Evolutionary conservation across 2,888 invertebrate species (phyloP).

Genomic region (Plagodis pulveraria): DNA sequence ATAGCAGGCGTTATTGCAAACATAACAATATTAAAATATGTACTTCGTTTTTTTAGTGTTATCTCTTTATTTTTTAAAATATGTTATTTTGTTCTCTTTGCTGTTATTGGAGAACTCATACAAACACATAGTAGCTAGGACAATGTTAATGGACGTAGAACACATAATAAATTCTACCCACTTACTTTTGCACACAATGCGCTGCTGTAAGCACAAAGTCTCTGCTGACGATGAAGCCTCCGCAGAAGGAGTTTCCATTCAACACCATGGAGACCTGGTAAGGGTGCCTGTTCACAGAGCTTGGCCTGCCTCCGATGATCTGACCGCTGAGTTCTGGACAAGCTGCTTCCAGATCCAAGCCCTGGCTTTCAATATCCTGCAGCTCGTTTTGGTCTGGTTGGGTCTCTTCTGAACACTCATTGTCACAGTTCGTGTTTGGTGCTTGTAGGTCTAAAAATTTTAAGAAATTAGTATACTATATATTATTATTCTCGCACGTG

Average conservation of each 20-base stretch:
- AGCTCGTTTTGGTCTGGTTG: slow-evolving; percentile 29
- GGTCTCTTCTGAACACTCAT: slow-evolving; percentile 45
- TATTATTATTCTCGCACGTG: too few relatives aligned
- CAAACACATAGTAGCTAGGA: too few relatives aligned
- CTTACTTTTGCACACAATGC: slow-evolving; percentile 79
- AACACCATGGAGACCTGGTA: slow-evolving; percentile 77
- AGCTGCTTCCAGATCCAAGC: slow-evolving; percentile 61
- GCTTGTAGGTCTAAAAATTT: slow-evolving; percentile 64
- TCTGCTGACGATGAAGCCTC: slow-evolving; percentile 75
- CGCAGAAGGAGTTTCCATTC: slow-evolving; percentile 78
- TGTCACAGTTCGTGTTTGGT: slow-evolving; percentile 50
- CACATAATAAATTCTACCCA: slow-evolving; percentile 20
- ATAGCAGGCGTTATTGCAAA: too few relatives aligned
- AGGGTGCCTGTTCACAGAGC: slow-evolving; percentile 71
- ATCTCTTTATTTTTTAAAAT: too few relatives aligned
- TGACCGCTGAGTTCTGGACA: slow-evolving; percentile 77
- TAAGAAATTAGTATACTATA: too few relatives aligned
- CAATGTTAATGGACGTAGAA: too few relatives aligned
- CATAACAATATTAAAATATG: too few relatives aligned
- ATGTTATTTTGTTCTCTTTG: too few relatives aligned
- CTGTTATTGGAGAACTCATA: too few relatives aligned
- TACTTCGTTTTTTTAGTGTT: too few relatives aligned
- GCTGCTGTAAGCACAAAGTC: slow-evolving; percentile 76
- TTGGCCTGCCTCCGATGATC: slow-evolving; percentile 74
- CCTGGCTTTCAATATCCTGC: slow-evolving; percentile 52